phyloP scores from a whole-genome alignment of 2,888 invertebrate genomes.

The Sphinx pinastri region DNA sequence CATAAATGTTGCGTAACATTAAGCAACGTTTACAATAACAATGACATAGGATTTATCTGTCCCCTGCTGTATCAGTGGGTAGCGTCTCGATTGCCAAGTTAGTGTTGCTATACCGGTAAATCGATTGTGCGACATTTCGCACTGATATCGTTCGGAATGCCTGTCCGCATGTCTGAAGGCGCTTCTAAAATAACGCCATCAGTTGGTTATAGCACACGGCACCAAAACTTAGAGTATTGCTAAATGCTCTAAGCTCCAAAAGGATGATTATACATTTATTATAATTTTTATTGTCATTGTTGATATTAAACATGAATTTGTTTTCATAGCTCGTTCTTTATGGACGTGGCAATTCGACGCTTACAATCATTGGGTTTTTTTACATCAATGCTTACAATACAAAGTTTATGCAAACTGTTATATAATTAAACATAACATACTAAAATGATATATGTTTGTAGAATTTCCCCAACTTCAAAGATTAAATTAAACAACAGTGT shows the following conservation, averaged over 20 bases:
- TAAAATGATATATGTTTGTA: neutral
- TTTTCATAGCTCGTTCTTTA: no score
- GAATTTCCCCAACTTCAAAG: neutral
- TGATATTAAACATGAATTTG: no score
- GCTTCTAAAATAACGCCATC: neutral
- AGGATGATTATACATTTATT: neutral
- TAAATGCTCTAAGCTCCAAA: neutral
- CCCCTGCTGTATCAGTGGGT: neutral
- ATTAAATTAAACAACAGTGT: constrained; percentile 8
- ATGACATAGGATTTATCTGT: constrained; percentile 5
- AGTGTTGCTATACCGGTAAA: neutral
- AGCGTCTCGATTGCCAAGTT: neutral
- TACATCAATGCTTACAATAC: constrained; percentile 9
- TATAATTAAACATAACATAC: neutral
- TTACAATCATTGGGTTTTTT: no score
- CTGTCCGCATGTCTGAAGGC: neutral
- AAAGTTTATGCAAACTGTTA: neutral
- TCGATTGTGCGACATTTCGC: neutral
- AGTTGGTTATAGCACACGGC: neutral
- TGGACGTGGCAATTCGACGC: neutral
- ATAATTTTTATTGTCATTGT: no score
- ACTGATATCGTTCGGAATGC: neutral
- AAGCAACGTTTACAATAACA: neutral
- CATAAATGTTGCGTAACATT: constrained; percentile 1
- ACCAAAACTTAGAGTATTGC: no score